Conservation (phyloP, 2,888 invertebrate species). For the Xestoiulus laeticollis region DNA sequence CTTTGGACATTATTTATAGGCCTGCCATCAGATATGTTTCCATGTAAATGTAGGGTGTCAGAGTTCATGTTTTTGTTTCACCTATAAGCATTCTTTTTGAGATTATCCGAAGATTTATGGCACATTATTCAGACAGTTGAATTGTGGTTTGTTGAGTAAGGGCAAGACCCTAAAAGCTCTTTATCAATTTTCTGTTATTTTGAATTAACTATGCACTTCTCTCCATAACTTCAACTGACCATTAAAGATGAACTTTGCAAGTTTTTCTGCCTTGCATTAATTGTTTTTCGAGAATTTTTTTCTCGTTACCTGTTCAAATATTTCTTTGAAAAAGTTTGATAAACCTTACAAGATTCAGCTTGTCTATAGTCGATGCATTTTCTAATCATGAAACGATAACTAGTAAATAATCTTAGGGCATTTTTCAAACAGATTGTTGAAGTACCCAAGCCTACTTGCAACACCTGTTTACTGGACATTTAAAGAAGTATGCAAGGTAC, state of each 20-base stretch:
- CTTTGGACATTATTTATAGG: neutral
- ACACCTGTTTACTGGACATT: neutral
- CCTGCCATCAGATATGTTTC: neutral
- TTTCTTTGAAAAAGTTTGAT: too few species aligned
- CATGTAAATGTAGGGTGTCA: neutral
- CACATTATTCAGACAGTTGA: neutral
- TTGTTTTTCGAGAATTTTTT: neutral
- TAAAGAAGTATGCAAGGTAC: neutral
- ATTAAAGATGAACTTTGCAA: neutral
- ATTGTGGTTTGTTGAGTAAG: neutral
- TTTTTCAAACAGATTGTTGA: too few species aligned
- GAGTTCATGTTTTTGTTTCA: conserved; percentile 1
- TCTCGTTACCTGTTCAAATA: neutral
- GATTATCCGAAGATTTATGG: conserved; percentile 5
- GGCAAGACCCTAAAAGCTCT: neutral
- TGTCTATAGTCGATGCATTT: too few species aligned
- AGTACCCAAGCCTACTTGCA: neutral
- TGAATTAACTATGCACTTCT: neutral
- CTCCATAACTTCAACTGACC: neutral
- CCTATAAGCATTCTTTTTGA: neutral
- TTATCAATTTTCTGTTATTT: neutral
- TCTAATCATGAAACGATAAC: too few species aligned
- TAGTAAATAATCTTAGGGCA: too few species aligned
- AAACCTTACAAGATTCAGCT: too few species aligned
- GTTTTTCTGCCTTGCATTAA: neutral